phyloP scores from a whole-genome alignment of 2,888 invertebrate species.

The Strigamia maritima region DNA sequence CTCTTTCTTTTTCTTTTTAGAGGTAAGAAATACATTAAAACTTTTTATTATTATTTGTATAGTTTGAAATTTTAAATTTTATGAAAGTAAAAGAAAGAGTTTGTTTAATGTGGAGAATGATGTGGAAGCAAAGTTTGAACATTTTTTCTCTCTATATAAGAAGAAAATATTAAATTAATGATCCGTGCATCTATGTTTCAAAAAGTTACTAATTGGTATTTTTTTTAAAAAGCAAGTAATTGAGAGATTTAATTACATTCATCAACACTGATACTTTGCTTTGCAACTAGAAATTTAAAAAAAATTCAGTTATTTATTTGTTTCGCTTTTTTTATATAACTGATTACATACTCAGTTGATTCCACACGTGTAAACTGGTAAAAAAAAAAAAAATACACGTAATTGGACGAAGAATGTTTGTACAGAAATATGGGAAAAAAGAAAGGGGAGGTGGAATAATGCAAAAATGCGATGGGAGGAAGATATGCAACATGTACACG shows the following conservation, averaged over 20 bases:
- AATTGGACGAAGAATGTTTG: constrained; percentile 15
- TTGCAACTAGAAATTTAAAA: not conserved
- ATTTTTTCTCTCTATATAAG: not conserved
- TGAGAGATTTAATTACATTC: constrained; percentile 27
- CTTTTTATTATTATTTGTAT: constrained; percentile 22
- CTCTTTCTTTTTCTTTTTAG: not conserved
- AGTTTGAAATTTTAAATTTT: constrained; percentile 25
- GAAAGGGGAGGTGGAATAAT: not conserved
- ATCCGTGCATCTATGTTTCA: constrained; percentile 25
- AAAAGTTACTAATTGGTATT: constrained; percentile 33
- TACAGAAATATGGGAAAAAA: not conserved
- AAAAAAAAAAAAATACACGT: not conserved
- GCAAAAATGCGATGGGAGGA: constrained; percentile 10
- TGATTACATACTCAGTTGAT: not conserved
- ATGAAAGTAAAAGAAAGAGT: constrained; percentile 1
- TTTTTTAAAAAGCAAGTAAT: not conserved
- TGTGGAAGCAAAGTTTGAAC: constrained; percentile 19
- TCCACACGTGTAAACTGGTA: not conserved
- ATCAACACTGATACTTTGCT: not conserved
- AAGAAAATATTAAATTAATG: constrained; percentile 2
- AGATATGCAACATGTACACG: constrained; percentile 26
- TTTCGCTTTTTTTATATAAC: not conserved
- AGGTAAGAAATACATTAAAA: constrained; percentile 22
- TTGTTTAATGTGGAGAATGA: constrained; percentile 27
- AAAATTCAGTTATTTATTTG: not conserved